These are phyloP conservation scores for Horisme vitalbata DNA, from an alignment of 2,888 invertebrate genomes.

Conservation along the genomic window DNA sequence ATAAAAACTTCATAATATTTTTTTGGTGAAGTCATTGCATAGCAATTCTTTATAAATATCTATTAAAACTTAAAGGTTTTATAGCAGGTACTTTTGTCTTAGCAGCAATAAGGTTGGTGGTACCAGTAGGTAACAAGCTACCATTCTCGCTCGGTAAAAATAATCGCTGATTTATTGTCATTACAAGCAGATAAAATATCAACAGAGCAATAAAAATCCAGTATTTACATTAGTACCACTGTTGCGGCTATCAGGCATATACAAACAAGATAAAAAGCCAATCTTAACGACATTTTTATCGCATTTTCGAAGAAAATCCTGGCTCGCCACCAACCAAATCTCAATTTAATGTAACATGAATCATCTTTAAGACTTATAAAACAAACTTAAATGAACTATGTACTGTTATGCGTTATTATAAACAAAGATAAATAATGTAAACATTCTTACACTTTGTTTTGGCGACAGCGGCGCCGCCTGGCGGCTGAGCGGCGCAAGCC, in stretches of 20 bases:
- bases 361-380: conserved; percentile 4
- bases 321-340: conserved; percentile 28
- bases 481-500: conserved; percentile 64
- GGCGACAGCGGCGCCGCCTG: conserved; percentile 68
- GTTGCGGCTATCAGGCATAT: conserved; percentile 57
- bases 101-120: too few species aligned
- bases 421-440: conserved; percentile 37
- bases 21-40: too few species aligned
- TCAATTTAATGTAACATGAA: conserved; percentile 28
- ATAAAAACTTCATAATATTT: too few species aligned
- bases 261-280: conserved; percentile 69
- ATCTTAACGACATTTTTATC: conserved; percentile 73
- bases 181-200: conserved; percentile 49
- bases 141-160: conserved; percentile 32
- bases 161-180: conserved; percentile 49
- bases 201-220: conserved; percentile 58
- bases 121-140: conserved; percentile 5
- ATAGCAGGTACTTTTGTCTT: conserved; percentile 5
- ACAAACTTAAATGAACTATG: conserved; percentile 14
- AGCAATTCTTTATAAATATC: too few species aligned
- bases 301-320: conserved; percentile 55
- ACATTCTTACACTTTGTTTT: conserved; percentile 76
- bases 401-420: conserved; percentile 23
- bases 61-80: neutral
- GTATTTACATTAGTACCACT: conserved; percentile 64